Evolutionary conservation across 2,888 invertebrate species (phyloP).

Genomic region (Oligia latruncula): DNA sequence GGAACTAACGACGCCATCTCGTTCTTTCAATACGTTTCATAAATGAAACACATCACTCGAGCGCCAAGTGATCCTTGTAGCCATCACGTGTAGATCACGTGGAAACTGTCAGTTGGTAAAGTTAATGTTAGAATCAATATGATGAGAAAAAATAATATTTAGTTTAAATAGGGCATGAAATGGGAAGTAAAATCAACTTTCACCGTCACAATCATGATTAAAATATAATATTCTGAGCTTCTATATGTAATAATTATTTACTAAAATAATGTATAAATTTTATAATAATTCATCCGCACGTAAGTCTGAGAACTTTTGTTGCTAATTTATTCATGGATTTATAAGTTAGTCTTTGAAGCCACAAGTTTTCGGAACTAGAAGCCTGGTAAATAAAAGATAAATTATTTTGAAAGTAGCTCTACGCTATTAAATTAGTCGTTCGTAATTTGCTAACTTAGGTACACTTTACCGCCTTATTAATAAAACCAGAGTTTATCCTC

Average conservation of each 20-base stretch:
- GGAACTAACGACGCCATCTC: neutral
- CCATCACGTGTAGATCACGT: neutral
- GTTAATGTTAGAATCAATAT: no score
- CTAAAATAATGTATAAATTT: slow-evolving; percentile 12
- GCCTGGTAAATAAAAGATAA: neutral
- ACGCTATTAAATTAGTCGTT: slow-evolving; percentile 4
- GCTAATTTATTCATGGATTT: slow-evolving; percentile 49
- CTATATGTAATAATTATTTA: slow-evolving; percentile 14
- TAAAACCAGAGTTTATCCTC: neutral
- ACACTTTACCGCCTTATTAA: slow-evolving; percentile 11
- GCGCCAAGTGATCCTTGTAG: neutral
- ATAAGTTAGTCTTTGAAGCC: slow-evolving; percentile 28
- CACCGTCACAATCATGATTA: neutral
- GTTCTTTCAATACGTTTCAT: neutral
- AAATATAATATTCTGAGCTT: slow-evolving; percentile 2
- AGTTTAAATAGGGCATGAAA: no score
- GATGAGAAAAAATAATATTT: neutral
- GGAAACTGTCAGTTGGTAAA: neutral
- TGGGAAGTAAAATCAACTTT: neutral
- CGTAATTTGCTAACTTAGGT: neutral
- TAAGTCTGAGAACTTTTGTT: slow-evolving; percentile 27
- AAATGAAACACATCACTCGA: neutral
- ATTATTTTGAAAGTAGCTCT: slow-evolving; percentile 19
- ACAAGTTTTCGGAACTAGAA: slow-evolving; percentile 33
- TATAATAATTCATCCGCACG: slow-evolving; percentile 13